A percentile compares a stretch with the other conserved stretches of the same genome.
Conservation (phyloP, 1,140 invertebrate species). For the Euura lappo region DNA sequence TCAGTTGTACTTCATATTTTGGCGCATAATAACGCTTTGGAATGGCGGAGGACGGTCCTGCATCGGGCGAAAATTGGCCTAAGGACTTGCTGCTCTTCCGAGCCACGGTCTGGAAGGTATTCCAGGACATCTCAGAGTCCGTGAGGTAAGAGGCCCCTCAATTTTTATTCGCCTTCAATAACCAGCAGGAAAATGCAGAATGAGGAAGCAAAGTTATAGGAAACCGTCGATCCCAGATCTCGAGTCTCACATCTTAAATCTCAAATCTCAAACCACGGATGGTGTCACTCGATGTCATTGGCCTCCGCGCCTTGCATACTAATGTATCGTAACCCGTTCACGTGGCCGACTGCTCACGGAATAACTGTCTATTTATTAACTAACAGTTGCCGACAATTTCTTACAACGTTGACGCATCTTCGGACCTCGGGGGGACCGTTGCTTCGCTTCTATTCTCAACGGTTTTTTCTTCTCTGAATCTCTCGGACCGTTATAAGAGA, state of each 20-base stretch:
- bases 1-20: background rate
- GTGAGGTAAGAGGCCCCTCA: constrained; percentile 38
- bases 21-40: background rate
- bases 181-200: too few relatives aligned
- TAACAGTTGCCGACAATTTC: constrained; percentile 4
- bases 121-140: constrained; percentile 38
- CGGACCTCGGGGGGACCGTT: constrained; percentile 11
- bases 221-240: too few relatives aligned
- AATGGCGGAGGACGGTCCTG: background rate
- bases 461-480: background rate
- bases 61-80: background rate
- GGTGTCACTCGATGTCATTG: constrained; percentile 49
- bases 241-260: background rate
- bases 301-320: constrained; percentile 42
- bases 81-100: constrained; percentile 39
- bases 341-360: constrained; percentile 24
- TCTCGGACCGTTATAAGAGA: background rate
- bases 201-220: too few relatives aligned
- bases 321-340: constrained; percentile 35
- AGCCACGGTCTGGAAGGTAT: constrained; percentile 31
- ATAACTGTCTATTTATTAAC: constrained; percentile 7
- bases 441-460: constrained; percentile 13
- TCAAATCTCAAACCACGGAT: constrained; percentile 13
- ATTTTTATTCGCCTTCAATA: too few relatives aligned
- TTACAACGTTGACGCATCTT: background rate